Percentiles rank a stretch among this genome's conserved stretches.
These are phyloP conservation scores for Magallana angulata DNA, from an alignment of 1,140 invertebrate species.

Conservation along the genomic window DNA sequence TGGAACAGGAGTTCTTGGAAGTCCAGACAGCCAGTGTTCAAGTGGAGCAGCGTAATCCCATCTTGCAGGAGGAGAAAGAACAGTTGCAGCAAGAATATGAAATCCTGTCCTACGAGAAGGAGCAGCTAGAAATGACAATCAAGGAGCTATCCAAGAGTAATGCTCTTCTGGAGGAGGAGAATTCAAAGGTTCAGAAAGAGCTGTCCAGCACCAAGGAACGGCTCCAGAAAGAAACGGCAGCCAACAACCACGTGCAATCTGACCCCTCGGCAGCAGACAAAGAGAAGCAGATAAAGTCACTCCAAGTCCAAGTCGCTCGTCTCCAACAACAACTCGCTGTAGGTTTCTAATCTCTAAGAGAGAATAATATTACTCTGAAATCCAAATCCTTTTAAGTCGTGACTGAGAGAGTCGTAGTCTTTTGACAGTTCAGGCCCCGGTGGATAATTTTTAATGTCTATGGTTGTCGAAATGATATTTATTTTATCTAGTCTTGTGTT, in stretches of 20 bases:
- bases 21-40: constrained; percentile 65
- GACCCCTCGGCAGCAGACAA: constrained; percentile 59
- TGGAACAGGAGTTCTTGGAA: constrained; percentile 70
- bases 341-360: constrained; percentile 61
- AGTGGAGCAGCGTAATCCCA: constrained; percentile 58
- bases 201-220: constrained; percentile 48
- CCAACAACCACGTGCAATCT: constrained; percentile 45
- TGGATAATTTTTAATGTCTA: constrained; percentile 44
- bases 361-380: not conserved
- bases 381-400: constrained; percentile 13
- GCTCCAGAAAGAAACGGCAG: constrained; percentile 60
- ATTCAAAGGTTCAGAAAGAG: constrained; percentile 43
- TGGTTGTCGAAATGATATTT: constrained; percentile 37
- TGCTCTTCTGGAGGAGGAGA: constrained; percentile 67
- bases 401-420: not conserved
- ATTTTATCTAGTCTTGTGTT: constrained; percentile 18
- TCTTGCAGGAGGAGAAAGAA: constrained; percentile 56
- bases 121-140: constrained; percentile 69
- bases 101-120: constrained; percentile 65
- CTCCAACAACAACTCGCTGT: constrained; percentile 71
- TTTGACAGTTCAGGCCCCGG: not conserved
- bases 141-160: constrained; percentile 68
- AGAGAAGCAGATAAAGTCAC: constrained; percentile 64
- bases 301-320: constrained; percentile 67
- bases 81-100: constrained; percentile 64